Conservation (phyloP, 2,113 vertebrate species). For the Piaya cayana region DNA sequence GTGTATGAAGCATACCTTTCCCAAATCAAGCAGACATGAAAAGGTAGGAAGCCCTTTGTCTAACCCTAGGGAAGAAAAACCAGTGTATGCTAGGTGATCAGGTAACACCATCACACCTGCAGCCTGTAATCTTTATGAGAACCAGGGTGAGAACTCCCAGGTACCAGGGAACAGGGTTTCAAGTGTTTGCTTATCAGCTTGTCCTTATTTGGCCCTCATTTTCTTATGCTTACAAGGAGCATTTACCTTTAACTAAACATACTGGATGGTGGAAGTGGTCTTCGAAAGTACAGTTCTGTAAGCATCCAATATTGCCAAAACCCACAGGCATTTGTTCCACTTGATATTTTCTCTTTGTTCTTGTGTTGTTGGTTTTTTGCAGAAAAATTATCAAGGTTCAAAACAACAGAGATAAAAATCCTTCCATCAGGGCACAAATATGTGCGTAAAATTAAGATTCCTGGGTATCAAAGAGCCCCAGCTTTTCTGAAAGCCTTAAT, state of each 20-base stretch:
- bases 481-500: background rate
- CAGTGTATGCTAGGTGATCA: background rate
- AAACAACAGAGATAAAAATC: background rate
- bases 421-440: background rate
- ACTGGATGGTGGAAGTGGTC: background rate
- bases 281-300: background rate
- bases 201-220: background rate
- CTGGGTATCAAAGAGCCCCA: background rate
- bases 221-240: background rate
- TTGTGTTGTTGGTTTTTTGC: background rate
- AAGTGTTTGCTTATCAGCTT: background rate
- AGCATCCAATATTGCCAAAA: background rate
- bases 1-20: background rate
- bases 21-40: background rate
- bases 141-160: background rate
- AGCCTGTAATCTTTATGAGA: background rate
- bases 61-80: background rate
- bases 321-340: background rate
- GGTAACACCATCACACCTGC: background rate
- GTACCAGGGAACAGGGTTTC: background rate
- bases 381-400: background rate
- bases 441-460: background rate
- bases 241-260: background rate
- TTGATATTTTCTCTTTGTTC: background rate
- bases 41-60: background rate